Percentiles rank a stretch among this genome's conserved stretches.
These are phyloP conservation scores for Toxotes lorentzi DNA, from an alignment of 2,797 vertebrate species.

Conservation along the genomic window DNA sequence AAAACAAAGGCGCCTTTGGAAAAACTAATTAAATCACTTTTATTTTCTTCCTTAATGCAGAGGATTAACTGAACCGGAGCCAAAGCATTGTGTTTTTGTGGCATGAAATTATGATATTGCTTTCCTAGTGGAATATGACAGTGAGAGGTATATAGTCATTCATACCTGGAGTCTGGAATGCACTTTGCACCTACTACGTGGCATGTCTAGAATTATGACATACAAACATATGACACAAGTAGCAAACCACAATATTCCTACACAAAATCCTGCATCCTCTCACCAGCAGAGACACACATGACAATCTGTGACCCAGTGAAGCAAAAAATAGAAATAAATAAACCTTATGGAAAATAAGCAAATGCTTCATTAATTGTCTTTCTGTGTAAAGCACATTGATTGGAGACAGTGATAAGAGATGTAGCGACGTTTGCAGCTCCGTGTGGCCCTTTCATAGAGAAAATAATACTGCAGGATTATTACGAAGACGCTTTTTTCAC, in stretches of 20 bases:
- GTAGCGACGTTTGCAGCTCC: constrained; percentile 51
- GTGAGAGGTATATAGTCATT: background rate
- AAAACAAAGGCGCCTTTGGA: constrained; percentile 16
- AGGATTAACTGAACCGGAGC: constrained; percentile 34
- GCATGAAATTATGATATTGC: constrained; percentile 20
- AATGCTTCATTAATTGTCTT: constrained; percentile 40
- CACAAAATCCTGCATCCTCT: background rate
- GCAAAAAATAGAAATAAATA: background rate
- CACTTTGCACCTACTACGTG: background rate
- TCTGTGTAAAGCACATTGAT: constrained; percentile 57
- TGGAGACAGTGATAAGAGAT: constrained; percentile 41
- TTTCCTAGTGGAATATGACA: constrained; percentile 6
- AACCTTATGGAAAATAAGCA: constrained; percentile 21
- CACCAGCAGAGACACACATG: constrained; percentile 1
- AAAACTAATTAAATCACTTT: constrained; percentile 22
- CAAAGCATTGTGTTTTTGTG: constrained; percentile 16
- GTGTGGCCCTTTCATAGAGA: constrained; percentile 40
- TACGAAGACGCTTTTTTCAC: constrained; percentile 8
- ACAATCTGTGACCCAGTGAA: constrained; percentile 11
- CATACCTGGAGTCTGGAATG: background rate
- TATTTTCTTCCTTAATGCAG: constrained; percentile 14
- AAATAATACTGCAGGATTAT: constrained; percentile 47
- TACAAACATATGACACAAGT: constrained; percentile 11
- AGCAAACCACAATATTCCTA: background rate
- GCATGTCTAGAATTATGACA: background rate